Conservation (phyloP, 2,113 vertebrate genomes). For the Apteryx owenii region DNA sequence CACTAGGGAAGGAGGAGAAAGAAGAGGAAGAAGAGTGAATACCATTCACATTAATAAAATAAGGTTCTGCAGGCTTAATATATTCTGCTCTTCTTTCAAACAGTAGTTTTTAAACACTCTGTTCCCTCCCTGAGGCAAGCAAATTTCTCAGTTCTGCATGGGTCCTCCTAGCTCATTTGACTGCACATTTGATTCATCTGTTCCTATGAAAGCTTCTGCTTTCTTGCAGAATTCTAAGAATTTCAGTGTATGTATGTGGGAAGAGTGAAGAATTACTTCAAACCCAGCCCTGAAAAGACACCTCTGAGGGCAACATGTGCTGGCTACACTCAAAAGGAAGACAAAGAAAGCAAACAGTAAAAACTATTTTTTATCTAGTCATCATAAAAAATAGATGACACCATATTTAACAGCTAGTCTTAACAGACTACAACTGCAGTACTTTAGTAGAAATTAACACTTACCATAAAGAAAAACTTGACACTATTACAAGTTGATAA, state of each 20-base stretch:
- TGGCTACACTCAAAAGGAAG: not conserved
- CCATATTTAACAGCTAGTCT: not conserved
- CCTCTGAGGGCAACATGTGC: not conserved
- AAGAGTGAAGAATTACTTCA: slow-evolving; percentile 36
- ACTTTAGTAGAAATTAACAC: not conserved
- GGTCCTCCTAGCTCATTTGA: not conserved
- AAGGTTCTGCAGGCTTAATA: not conserved
- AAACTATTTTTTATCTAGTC: not conserved
- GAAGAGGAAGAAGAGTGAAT: not conserved
- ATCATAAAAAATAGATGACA: slow-evolving; percentile 30
- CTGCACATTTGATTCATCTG: not conserved
- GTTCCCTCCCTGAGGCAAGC: not conserved
- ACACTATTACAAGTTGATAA: not conserved
- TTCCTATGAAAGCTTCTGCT: slow-evolving; percentile 3
- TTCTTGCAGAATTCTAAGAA: slow-evolving; percentile 42
- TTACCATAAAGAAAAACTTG: not conserved
- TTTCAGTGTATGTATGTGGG: slow-evolving; percentile 47
- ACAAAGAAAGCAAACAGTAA: not conserved
- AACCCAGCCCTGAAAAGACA: not conserved
- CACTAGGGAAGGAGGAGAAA: not conserved
- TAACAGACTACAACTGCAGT: not conserved
- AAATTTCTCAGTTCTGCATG: not conserved
- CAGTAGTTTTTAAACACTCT: not conserved
- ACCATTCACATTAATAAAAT: not conserved
- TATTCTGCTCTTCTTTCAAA: not conserved